Conservation (phyloP, 2,113 vertebrate genomes). For the Taxidea taxus region DNA sequence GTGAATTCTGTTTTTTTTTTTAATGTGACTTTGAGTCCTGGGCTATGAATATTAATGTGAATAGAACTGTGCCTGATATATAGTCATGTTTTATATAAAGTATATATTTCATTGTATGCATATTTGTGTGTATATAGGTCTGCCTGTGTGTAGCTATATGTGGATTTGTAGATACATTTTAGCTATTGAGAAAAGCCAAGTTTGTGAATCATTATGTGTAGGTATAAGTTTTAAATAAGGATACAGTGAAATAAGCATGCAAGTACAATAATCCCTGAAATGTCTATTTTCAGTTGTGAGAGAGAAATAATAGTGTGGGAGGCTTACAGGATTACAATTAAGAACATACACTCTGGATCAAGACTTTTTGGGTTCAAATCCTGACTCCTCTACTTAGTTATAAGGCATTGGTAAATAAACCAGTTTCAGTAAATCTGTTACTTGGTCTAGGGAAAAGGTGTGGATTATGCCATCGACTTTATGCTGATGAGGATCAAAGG, state of each 20-base stretch:
- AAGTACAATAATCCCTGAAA: neutral
- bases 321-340: neutral
- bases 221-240: neutral
- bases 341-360: neutral
- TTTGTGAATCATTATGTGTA: neutral
- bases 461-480: neutral
- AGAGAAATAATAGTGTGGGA: neutral
- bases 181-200: neutral
- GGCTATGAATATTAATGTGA: conserved; percentile 37
- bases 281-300: neutral
- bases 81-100: neutral
- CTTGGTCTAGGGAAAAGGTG: neutral
- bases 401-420: neutral
- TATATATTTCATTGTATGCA: neutral
- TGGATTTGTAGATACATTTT: neutral
- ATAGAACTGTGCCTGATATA: neutral
- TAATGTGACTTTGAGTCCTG: neutral
- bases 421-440: neutral
- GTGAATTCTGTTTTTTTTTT: conserved; percentile 1
- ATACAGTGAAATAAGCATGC: neutral
- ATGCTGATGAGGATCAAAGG: neutral
- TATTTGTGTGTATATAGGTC: neutral
- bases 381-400: neutral
- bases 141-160: neutral
- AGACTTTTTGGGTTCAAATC: neutral